Evolutionary conservation across 2,113 vertebrate genomes (phyloP), one percentile per base, ranked within the genome.

Genomic region (Chlorocebus sabaeus): DNA sequence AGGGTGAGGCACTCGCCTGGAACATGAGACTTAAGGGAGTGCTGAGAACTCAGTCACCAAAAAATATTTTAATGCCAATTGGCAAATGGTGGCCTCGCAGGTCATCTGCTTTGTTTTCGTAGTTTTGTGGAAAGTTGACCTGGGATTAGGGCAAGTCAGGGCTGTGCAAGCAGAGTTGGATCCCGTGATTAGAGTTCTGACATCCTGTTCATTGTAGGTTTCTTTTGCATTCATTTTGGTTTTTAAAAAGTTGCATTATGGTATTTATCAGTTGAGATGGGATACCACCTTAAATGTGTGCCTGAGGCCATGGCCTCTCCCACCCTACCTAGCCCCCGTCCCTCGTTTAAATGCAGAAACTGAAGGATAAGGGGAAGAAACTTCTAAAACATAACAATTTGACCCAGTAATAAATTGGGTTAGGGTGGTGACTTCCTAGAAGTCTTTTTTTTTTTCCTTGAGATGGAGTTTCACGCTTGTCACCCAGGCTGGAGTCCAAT

Each of bases 111-210:
- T 40, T 35, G 43, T 48, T 55, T 86, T 76, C 8, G 0, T 50
- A 32, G 55, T 13, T n/a, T 50, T 43, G 3, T 68, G 2, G 18
- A n/a, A 38, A 38, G 30, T 80, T 35, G 16, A 18, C 87, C 78
- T 12, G 52, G 30, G 23, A 16, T 8, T 57, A 38, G 82, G 11
- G 20, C 40, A 23, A 59, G 78, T 32, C 8, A 20, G 16, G 30
- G 8, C 5, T 2, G 0, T 40, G 2, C 9, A 27, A 20, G 23
- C 6, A 13, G 72, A 23, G 6, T 11, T 52, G 76, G 40, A 64
- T 17, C 55, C 64, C 32, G 0, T 12, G 5, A 38, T 40, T 64
- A 72, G 78, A 88, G 50, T 32, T 72, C n/a, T 55, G 64, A 76
- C 23, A 2, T 45, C 82, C 80, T 40, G 55, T 32, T 90, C 23